Base-by-base conservation (phyloP, 2,113 vertebrate species). In the Psittacara wagleri region DNA sequence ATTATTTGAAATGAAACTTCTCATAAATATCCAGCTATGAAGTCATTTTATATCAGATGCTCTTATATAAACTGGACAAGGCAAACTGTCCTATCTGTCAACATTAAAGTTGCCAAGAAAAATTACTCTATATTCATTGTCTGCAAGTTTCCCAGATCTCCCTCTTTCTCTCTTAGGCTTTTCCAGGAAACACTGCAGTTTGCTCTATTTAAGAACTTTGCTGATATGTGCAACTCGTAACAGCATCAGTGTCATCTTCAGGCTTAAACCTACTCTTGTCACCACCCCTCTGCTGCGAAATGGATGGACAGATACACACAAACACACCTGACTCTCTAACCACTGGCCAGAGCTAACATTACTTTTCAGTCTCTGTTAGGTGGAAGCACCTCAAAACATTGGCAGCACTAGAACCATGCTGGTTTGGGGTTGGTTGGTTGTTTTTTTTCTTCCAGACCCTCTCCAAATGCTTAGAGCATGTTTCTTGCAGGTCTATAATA, bases 1-100 rank as follows among this genome's bases (percentile, higher is more conserved):
- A 98, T 98, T 98, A 98, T 97, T 94, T 98, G 97, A 98, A 98
- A 98, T 97, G 94, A 98, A 98, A 96, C 90, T 97, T 98, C 97
- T 98, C 96, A 98, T 97, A 98, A 98, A 98, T 98, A 98, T 97
- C 97, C 94, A 98, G 93, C 96, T 92, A 92, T 94, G 90, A 97
- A 97, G 96, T 98, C 96, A 97, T 96, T 97, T 97, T 97, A 85
- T 97, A 97, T 97, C 96, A 97, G 83, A 77, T 96, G 83, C 97
- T 97, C 67, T 93, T 97, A 87, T 97, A 98, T 97, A 97, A 98
- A 96, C 96, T 96, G 96, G 96, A 96, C 95, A 96, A 91, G 91
- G 88, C 95, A 93, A 95, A 94, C 74, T 94, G 79, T 94, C 93
- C 80, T 86, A 96, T 92, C 94, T 57, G 91, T 96, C 96, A 96